Evolutionary conservation across 2,113 vertebrate species (phyloP).

Genomic region (Rhabdornis inornatus): DNA sequence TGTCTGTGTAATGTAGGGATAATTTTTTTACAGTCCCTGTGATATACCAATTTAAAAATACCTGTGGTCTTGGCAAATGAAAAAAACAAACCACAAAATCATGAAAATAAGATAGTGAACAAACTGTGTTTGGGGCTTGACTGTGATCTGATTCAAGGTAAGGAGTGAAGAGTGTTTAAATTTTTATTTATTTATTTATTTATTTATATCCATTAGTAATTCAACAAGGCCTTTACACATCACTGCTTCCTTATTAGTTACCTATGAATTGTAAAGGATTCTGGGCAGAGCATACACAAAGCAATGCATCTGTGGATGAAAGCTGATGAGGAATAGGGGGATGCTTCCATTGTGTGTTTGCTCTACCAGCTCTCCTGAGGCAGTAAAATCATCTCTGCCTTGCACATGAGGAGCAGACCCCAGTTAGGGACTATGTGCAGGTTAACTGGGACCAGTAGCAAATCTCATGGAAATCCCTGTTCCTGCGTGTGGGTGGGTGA

Average conservation of each 20-base stretch:
- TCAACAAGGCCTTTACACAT: neutral
- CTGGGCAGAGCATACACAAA: neutral
- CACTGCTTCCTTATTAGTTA: slow-evolving; percentile 10
- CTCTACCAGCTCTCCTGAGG: neutral
- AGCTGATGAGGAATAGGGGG: neutral
- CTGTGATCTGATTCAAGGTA: neutral
- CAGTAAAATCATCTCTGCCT: neutral
- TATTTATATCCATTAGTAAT: neutral
- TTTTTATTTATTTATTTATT: neutral
- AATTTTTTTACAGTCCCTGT: neutral
- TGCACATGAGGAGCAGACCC: neutral
- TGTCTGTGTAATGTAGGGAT: neutral
- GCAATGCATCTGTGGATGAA: neutral
- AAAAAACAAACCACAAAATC: neutral
- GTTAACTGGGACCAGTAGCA: neutral
- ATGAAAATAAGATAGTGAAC: neutral
- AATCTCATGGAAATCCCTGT: accelerated
- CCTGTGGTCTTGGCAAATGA: neutral
- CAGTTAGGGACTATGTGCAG: neutral
- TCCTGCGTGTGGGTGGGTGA: accelerated
- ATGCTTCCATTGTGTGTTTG: neutral
- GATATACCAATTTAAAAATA: neutral
- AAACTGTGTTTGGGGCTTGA: neutral
- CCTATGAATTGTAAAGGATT: neutral
- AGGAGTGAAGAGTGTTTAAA: neutral